Evolutionary conservation across 2,113 vertebrate species (phyloP).

Genomic region (Urocynchramus pylzowi): DNA sequence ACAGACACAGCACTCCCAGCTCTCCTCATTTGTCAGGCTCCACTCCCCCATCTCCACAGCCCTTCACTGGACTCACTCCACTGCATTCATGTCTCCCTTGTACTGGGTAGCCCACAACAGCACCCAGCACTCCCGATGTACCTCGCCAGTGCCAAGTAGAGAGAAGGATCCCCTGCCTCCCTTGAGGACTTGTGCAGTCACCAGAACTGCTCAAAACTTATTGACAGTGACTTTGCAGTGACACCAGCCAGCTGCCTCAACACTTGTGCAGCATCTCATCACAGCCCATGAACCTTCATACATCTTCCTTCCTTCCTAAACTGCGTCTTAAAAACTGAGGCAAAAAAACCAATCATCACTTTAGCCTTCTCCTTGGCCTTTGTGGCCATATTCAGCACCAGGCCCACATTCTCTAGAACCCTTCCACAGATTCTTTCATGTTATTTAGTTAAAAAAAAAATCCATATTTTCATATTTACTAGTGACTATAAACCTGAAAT

Average conservation of each 20-base stretch:
- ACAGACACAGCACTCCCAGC: neutral
- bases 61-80: neutral
- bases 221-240: neutral
- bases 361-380: neutral
- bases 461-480: neutral
- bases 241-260: neutral
- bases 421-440: neutral
- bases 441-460: neutral
- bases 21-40: neutral
- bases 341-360: neutral
- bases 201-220: neutral
- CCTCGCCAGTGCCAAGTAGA: rapidly evolving
- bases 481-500: neutral
- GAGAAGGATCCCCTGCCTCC: neutral
- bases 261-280: neutral
- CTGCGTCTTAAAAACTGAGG: neutral
- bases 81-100: neutral
- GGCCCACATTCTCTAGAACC: neutral
- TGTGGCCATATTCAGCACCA: neutral
- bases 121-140: neutral
- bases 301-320: rapidly evolving
- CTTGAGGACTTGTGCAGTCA: neutral
- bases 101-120: neutral
- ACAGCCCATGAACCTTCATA: neutral
- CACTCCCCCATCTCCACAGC: neutral